phyloP scores from a whole-genome alignment of 2,113 vertebrate species.

The Grus americana region DNA sequence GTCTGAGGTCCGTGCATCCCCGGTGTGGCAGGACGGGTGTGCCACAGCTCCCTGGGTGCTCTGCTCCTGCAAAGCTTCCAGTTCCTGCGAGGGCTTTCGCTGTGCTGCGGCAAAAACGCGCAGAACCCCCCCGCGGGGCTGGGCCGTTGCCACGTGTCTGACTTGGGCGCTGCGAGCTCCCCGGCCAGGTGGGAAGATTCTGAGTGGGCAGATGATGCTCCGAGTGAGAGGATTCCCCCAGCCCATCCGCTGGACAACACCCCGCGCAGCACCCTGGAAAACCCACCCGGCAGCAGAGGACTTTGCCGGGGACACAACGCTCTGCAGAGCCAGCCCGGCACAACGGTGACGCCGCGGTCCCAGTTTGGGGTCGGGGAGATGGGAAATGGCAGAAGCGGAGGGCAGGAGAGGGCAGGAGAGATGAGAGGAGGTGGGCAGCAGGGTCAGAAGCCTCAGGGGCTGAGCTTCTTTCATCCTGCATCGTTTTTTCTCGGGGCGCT shows the following conservation, averaged over 20 bases:
- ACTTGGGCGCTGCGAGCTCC: not conserved
- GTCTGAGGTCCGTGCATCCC: not conserved
- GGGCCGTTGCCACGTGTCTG: rapidly evolving
- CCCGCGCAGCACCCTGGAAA: not conserved
- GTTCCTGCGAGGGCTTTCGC: not conserved
- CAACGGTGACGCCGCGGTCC: rapidly evolving
- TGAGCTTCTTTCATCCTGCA: not conserved
- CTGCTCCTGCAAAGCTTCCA: not conserved
- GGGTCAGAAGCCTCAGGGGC: not conserved
- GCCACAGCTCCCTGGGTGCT: not conserved
- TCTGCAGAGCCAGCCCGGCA: not conserved
- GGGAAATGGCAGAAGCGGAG: not conserved
- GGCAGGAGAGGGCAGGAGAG: not conserved
- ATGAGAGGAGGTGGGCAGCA: not conserved
- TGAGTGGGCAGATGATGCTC: rapidly evolving
- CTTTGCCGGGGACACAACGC: not conserved
- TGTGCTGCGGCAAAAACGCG: rapidly evolving
- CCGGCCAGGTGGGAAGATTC: rapidly evolving
- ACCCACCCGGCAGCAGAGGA: not conserved
- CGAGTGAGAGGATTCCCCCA: rapidly evolving
- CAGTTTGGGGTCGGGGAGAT: rapidly evolving
- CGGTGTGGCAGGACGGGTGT: rapidly evolving
- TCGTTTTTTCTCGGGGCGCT: not conserved
- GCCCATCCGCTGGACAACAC: rapidly evolving
- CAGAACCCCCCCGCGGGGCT: not conserved